A percentile compares a stretch with the other conserved stretches of the same genome.
These are phyloP conservation scores for Lycia hirtaria DNA, from an alignment of 2,888 invertebrate species.

Conservation along the genomic window DNA sequence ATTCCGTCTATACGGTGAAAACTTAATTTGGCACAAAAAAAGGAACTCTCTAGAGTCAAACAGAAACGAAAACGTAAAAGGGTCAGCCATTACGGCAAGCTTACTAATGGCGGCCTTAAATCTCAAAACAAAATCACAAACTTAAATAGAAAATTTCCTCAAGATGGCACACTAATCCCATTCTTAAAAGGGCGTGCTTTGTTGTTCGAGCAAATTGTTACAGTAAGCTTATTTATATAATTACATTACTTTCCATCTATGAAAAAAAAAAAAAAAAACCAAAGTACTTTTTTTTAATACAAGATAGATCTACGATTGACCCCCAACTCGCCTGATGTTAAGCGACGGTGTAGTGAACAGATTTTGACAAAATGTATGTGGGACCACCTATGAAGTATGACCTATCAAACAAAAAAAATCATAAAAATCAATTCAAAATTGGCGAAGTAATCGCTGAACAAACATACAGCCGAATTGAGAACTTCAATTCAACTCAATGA, in stretches of 20 bases:
- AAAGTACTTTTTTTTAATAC: slow-evolving; percentile 10
- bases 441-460: no score
- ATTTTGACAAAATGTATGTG: no score
- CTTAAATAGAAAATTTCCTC: slow-evolving; percentile 39
- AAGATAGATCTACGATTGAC: no score
- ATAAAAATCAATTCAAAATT: no score
- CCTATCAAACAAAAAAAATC: no score
- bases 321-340: no score
- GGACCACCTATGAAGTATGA: no score
- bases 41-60: not conserved
- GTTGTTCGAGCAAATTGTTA: slow-evolving; percentile 44
- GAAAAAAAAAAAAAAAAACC: slow-evolving; percentile 24
- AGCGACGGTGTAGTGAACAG: no score
- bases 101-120: slow-evolving; percentile 24
- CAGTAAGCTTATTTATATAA: slow-evolving; percentile 47
- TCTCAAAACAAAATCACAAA: slow-evolving; percentile 37
- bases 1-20: slow-evolving; percentile 4
- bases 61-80: slow-evolving; percentile 12
- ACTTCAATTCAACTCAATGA: no score
- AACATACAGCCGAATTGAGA: no score
- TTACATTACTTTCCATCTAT: slow-evolving; percentile 40
- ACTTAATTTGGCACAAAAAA: slow-evolving; percentile 9
- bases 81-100: slow-evolving; percentile 23
- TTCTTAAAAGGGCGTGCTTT: slow-evolving; percentile 36
- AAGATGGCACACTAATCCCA: slow-evolving; percentile 45